Evolutionary conservation across 1,140 invertebrate genomes (phyloP).

Genomic region (Lanistes nyassanus): DNA sequence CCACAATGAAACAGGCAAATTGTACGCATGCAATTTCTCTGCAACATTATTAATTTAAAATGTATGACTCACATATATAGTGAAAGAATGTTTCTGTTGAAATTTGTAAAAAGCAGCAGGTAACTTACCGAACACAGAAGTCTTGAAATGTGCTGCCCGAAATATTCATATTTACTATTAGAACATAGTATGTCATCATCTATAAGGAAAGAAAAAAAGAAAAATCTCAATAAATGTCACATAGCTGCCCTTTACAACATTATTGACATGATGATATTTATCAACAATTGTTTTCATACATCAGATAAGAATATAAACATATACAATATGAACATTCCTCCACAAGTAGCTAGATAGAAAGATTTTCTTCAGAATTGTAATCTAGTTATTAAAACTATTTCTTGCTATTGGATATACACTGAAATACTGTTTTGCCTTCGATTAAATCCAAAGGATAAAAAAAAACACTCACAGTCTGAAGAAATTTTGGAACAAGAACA

Average conservation of each 20-base stretch:
- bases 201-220: neutral
- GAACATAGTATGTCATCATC: slow-evolving; percentile 28
- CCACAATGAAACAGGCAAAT: no score
- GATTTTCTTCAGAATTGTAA: neutral
- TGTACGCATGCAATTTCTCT: neutral
- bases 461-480: slow-evolving; percentile 40
- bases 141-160: slow-evolving; percentile 13
- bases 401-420: neutral
- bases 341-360: neutral
- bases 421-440: neutral
- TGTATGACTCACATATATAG: no score
- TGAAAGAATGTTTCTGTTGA: neutral
- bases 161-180: slow-evolving; percentile 10
- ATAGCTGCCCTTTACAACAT: neutral
- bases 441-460: neutral
- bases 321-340: neutral
- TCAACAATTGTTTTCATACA: neutral
- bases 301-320: neutral
- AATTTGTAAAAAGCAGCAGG: neutral
- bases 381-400: neutral
- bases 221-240: neutral
- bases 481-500: slow-evolving; percentile 37
- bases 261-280: neutral
- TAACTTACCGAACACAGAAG: slow-evolving; percentile 47
- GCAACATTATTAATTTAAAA: neutral